Evolutionary conservation across 2,888 invertebrate species (phyloP), one percentile per base, ranked within the genome.

Genomic region (Mesorhabditis belari): DNA sequence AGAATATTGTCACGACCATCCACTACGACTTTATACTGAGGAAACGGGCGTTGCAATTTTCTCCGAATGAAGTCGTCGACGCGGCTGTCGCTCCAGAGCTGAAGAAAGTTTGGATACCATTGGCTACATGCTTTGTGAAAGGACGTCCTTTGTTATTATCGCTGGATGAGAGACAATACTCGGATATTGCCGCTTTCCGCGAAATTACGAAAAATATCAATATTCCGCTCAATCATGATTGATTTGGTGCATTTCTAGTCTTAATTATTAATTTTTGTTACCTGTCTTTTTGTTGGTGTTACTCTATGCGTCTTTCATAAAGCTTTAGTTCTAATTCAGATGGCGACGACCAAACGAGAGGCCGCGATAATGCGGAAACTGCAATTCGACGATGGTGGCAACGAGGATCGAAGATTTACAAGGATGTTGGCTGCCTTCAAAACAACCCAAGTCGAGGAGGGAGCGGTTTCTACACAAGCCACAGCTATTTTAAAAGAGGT

Each of bases 361-460:
- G 95, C 95, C 81, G 90, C 94, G 50, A 92, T 95, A 65, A 88
- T 90, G 72, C 86, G 92, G 71, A 87, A 93, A 67, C 84, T 96
- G 49, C 83, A 95, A 28, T 92, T 95, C 76, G 96, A 96, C 82
- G 96, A 96, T 85, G 95, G 95, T 5, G 92, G 91, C 9, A 94
- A 93, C 23, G 96, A 96, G 81, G 95, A 96, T 81, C 86, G 93
- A 61, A 85, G 92, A 21, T 63, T 76, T 21, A 60, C 67, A 24
- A 61, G 70, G 23, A 24, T 77, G 2, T 54, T 66, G 21, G 23
- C 60, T 4, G 63, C 61, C 49, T 49, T 70, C 21, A 58, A 66
- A 19, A 64, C 63, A 4, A 53, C 57, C 17, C 53, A 61, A n/a
- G 50, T 54, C 2, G 19, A 19, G 1, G 63, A 27, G 5, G 64